Evolutionary conservation across 2,888 invertebrate genomes (phyloP).

Genomic region (Heteropelma amictum): DNA sequence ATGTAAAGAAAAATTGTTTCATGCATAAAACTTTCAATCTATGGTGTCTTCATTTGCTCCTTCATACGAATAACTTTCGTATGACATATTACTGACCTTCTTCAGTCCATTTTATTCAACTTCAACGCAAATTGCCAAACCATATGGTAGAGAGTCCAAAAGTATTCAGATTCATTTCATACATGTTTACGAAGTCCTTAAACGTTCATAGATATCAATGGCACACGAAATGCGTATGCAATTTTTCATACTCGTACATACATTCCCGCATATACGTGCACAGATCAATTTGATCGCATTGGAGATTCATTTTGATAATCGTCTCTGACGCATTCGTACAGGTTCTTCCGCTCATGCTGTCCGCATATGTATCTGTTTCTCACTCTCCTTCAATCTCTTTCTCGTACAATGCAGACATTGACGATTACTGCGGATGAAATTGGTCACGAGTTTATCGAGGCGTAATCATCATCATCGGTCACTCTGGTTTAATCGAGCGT

Average conservation of each 20-base stretch:
- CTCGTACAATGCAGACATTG: constrained; percentile 39
- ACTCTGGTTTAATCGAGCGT: constrained; percentile 45
- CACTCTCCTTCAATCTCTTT: background rate
- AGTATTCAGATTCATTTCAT: background rate
- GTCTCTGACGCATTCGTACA: background rate
- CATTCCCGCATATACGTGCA: background rate
- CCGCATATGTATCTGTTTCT: background rate
- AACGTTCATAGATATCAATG: too few relatives aligned
- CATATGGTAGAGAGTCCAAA: too few relatives aligned
- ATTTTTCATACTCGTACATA: background rate
- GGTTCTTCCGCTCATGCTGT: background rate
- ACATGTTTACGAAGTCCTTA: too few relatives aligned
- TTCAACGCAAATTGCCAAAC: too few relatives aligned
- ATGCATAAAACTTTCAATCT: too few relatives aligned
- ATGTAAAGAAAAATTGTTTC: too few relatives aligned
- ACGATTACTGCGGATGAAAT: constrained; percentile 36
- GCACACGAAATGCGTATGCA: background rate
- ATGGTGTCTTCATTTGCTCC: too few relatives aligned
- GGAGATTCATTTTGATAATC: constrained; percentile 45
- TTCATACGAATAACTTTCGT: too few relatives aligned
- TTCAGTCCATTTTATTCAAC: too few relatives aligned
- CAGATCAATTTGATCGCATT: constrained; percentile 23
- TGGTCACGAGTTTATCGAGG: constrained; percentile 43
- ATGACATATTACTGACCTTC: too few relatives aligned
- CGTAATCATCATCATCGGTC: constrained; percentile 49